These are phyloP conservation scores for Drosophila yooni DNA, from an alignment of 2,888 invertebrate genomes.

Conservation along the genomic window DNA sequence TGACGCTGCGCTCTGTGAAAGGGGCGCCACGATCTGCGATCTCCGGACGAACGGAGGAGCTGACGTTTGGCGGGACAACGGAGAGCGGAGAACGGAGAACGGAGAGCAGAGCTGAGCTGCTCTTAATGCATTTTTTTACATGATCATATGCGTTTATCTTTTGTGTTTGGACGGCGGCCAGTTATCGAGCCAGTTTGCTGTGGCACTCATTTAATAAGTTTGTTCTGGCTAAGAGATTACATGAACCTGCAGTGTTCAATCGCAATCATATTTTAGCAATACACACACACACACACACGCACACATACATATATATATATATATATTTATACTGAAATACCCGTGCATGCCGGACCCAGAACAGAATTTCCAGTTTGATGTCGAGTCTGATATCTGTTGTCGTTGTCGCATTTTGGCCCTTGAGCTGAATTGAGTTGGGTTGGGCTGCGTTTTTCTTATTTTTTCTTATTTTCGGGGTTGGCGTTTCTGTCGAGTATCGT, in stretches of 20 bases:
- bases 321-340: neutral
- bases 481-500: conserved; percentile 72
- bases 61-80: conserved; percentile 12
- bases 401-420: conserved; percentile 49
- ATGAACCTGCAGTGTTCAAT: conserved; percentile 84
- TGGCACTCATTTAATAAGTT: conserved; percentile 80
- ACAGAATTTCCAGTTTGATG: conserved; percentile 31
- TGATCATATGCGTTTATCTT: conserved; percentile 81
- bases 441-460: conserved; percentile 26
- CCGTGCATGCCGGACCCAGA: conserved; percentile 25
- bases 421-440: conserved; percentile 58
- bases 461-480: conserved; percentile 6
- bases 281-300: conserved; percentile 10
- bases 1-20: conserved; percentile 45
- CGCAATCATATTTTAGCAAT: conserved; percentile 77
- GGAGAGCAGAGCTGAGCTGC: conserved; percentile 20
- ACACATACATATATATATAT: neutral
- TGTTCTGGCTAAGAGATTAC: conserved; percentile 84
- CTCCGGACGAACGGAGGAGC: conserved; percentile 7
- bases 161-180: conserved; percentile 71
- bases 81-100: neutral
- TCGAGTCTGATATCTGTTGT: conserved; percentile 71
- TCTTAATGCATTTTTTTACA: conserved; percentile 81
- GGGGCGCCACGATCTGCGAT: conserved; percentile 23
- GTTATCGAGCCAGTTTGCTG: conserved; percentile 74